Conservation (phyloP, 2,888 invertebrate genomes). For the Sericinus montela region DNA sequence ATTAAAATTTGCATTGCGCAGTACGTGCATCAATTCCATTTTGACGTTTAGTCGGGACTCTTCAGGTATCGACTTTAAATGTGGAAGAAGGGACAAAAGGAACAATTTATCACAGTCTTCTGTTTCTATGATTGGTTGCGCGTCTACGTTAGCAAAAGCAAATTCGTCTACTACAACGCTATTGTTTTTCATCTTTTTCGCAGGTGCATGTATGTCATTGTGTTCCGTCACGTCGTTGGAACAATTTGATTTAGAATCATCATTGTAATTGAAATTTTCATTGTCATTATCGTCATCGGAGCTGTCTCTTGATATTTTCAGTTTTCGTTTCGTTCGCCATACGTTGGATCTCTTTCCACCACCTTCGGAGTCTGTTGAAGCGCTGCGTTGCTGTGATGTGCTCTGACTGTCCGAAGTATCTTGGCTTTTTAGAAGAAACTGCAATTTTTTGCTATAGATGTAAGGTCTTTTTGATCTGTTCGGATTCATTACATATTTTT, state of each 20-base stretch:
- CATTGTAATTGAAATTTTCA: constrained; percentile 29
- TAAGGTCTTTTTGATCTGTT: constrained; percentile 57
- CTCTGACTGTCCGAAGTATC: too few relatives aligned
- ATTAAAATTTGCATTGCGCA: constrained; percentile 54
- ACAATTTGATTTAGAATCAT: constrained; percentile 33
- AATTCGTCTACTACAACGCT: constrained; percentile 45
- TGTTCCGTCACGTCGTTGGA: constrained; percentile 31
- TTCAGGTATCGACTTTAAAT: constrained; percentile 62
- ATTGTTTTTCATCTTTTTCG: constrained; percentile 30
- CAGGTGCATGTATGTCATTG: constrained; percentile 7
- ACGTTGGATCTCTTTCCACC: constrained; percentile 25
- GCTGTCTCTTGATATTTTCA: constrained; percentile 42
- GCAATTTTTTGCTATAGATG: constrained; percentile 53
- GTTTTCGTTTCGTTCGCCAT: constrained; percentile 47
- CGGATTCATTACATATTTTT: constrained; percentile 56
- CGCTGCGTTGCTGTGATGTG: constrained; percentile 22
- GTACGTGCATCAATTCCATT: constrained; percentile 67
- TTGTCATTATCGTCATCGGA: constrained; percentile 47
- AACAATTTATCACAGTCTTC: constrained; percentile 66
- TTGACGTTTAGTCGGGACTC: constrained; percentile 56
- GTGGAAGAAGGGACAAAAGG: constrained; percentile 60
- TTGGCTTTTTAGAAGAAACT: constrained; percentile 42
- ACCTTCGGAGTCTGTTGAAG: constrained; percentile 44
- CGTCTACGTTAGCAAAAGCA: constrained; percentile 60
- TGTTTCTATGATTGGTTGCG: constrained; percentile 34